Evolutionary conservation across 2,888 invertebrate genomes (phyloP).

Genomic region (Conus canariensis): DNA sequence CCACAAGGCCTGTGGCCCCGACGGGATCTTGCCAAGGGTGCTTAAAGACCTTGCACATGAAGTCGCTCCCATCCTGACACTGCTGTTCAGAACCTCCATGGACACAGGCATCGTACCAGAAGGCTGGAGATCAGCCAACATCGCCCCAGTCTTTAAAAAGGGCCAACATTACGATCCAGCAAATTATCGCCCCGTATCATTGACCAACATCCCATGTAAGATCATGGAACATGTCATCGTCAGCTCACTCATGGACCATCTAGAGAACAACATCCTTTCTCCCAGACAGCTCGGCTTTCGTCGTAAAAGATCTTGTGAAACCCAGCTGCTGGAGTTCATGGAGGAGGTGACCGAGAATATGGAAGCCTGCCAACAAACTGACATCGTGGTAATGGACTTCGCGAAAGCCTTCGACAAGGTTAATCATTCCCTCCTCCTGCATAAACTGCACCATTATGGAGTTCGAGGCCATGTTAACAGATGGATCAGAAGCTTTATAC

Average conservation of each 20-base stretch:
- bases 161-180: neutral
- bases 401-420: conserved; percentile 5
- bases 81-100: neutral
- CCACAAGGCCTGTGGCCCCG: neutral
- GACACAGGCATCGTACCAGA: neutral
- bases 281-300: too few relatives aligned
- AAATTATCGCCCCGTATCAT: conserved; percentile 3
- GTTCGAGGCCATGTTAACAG: neutral
- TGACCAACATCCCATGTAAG: neutral
- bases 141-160: neutral
- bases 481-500: neutral
- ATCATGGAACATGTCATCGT: neutral
- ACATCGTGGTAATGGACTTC: neutral
- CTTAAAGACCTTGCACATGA: neutral
- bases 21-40: neutral
- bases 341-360: neutral
- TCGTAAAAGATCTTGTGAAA: neutral
- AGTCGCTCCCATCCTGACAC: neutral
- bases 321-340: neutral
- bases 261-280: neutral
- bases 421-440: neutral
- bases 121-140: neutral
- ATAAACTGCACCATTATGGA: neutral
- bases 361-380: neutral
- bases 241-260: neutral